Evolutionary conservation across 2,888 invertebrate species (phyloP), one percentile per base, ranked within the genome.

Genomic region (Pseudanteris insignis): DNA sequence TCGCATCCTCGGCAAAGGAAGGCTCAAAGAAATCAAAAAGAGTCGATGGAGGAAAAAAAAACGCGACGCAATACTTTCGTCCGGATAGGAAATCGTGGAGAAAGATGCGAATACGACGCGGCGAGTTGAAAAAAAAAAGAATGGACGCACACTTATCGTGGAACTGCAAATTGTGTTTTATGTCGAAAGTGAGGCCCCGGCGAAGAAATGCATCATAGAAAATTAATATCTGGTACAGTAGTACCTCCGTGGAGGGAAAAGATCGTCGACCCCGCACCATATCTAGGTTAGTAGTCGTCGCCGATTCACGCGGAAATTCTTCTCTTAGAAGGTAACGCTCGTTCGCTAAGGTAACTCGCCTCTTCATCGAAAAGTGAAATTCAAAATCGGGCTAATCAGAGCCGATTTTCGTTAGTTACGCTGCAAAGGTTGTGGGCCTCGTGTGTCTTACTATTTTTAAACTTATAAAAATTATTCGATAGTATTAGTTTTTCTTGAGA

Each of bases 251-350:
- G 68, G 68, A 73, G 72, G 70, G 72, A 76, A 75, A 70, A 74
- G 79, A 79, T 78, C 79, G 73, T 75, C 76, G 79, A 79, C 79
- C 78, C 69, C 48, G 58, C 68, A 57, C 69, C 73, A 75, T 76
- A 79, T 79, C 79, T 79, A 75, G 79, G 79, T 79, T 79, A 79
- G 79, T 78, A 78, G 78, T 77, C 77, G 76, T 75, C 74, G 76
- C 66, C 75, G 76, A 76, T 76, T 76, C 77, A 71, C 77, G 77
- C 74, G 76, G 76, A 76, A 78, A 78, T 72, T 74, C 75, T 76
- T 75, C 74, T 75, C 74, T 76, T 75, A 68, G 70, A 66, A 59
- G 65, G 61, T 43, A 62, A 65, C 55, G 68, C 55, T 70, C 67
- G 67, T 64, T 54, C 34, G 54, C 11, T 53, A 53, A 65, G 61